These are phyloP conservation scores for Phymanthus crucifer DNA, from an alignment of 92 coral and sea anemone species.

Conservation along the genomic window DNA sequence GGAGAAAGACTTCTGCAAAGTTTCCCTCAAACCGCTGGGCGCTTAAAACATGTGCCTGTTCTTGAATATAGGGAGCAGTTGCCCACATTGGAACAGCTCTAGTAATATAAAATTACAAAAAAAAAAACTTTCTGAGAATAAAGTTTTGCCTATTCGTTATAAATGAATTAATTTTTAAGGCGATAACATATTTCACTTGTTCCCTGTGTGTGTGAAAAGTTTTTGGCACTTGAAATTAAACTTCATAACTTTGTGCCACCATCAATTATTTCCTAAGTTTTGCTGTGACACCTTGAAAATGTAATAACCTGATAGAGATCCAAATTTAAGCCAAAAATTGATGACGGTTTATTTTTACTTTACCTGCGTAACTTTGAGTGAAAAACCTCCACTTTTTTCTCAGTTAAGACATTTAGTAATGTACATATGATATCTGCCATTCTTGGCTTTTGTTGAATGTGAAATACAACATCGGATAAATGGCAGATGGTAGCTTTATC, in stretches of 20 bases:
- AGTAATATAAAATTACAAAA: background rate
- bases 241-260: no score
- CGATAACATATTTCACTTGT: no score
- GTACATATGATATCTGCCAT: slow-evolving; percentile 17
- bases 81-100: slow-evolving; percentile 57
- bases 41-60: slow-evolving; percentile 46
- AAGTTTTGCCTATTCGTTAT: no score
- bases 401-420: slow-evolving; percentile 36
- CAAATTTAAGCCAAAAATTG: no score
- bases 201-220: no score
- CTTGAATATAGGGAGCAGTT: slow-evolving; percentile 18
- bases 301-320: no score
- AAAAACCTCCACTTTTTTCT: slow-evolving; percentile 59
- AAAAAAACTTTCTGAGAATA: no score
- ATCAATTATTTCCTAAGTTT: no score
- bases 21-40: slow-evolving; percentile 40
- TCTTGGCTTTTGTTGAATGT: slow-evolving; percentile 28
- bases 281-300: no score
- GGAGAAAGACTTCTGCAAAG: slow-evolving; percentile 40
- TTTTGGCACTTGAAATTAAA: no score
- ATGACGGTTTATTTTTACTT: background rate
- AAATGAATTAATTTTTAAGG: no score
- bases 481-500: slow-evolving; percentile 69
- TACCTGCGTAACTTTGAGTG: slow-evolving; percentile 60
- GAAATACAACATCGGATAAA: slow-evolving; percentile 48